Evolutionary conservation across 2,888 invertebrate species (phyloP), one percentile per base, ranked within the genome.

Genomic region (Hirtodrosophila cameraria): DNA sequence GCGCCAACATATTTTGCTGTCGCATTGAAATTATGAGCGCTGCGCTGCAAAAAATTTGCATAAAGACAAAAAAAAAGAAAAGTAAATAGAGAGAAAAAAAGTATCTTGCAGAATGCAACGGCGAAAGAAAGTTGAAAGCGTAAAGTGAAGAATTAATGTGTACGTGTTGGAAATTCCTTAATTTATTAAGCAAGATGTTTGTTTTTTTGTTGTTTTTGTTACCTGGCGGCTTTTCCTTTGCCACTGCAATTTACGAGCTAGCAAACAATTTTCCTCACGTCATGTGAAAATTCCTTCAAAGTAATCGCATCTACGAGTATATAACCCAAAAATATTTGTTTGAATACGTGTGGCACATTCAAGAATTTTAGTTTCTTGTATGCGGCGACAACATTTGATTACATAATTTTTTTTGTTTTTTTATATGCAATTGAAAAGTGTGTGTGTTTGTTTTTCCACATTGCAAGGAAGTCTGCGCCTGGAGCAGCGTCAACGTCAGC

Each of bases 1-100:
- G 82, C 82, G 85, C 82, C 82, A 82, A 75, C 77, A 82, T 82
- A 58, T 85, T 82, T 85, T 54, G 79, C 82, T 78, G 79, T 78
- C 81, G 79, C 81, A 79, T 67, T 68, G 41, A 72, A 85, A 85
- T 72, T 85, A 85, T 85, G 83, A 79, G 67, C 72, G 65, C 54
- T 71, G 55, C n/a, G 57, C 71, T 64, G 67, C 43, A 69, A 67
- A 78, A n/a, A 73, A 76, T 77, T 82, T 77, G 82, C 82, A 79
- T 83, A 80, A 80, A 79, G 48, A 45, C 48, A 59, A 62, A 45
- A 43, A 39, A 25, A 41, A 35, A 57, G 35, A 38, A 42, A 55
- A 59, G 50, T 18, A 20, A 38, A 38, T 20, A 23, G 6, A 15
- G 12, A 28, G 33, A 25, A 28, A 61, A 52, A 67, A 31, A 46